Conservation (phyloP, 2,888 invertebrate genomes). For the Eilema caniola region DNA sequence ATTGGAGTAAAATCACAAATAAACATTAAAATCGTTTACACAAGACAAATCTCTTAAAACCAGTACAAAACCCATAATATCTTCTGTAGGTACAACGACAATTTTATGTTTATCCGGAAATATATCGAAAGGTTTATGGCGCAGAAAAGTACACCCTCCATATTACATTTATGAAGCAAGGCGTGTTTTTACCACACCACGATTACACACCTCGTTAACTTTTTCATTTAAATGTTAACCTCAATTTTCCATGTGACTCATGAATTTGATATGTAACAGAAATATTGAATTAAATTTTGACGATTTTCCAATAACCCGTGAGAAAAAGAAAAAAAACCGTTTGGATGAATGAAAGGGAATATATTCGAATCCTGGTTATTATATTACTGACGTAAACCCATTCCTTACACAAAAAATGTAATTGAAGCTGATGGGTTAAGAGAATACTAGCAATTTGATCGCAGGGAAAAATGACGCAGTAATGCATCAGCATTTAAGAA, state of each 20-base stretch:
- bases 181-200: not conserved
- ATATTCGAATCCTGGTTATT: too few relatives aligned
- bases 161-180: constrained; percentile 1
- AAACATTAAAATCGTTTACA: not conserved
- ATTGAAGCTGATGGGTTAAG: too few relatives aligned
- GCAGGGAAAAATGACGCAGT: too few relatives aligned
- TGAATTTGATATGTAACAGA: not conserved
- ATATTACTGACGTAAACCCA: too few relatives aligned
- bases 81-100: not conserved
- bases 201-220: constrained; percentile 12
- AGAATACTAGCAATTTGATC: too few relatives aligned
- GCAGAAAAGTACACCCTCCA: not conserved
- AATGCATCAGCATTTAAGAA: too few relatives aligned
- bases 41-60: not conserved
- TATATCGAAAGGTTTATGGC: not conserved
- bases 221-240: not conserved
- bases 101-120: not conserved
- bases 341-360: too few relatives aligned
- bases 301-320: not conserved
- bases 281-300: not conserved
- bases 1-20: not conserved
- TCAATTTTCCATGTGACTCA: not conserved
- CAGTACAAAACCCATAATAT: not conserved
- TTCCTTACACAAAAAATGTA: too few relatives aligned
- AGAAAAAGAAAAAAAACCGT: too few relatives aligned